phyloP scores from a whole-genome alignment of 2,797 vertebrate species.

The Chlorospingus flavigularis region DNA sequence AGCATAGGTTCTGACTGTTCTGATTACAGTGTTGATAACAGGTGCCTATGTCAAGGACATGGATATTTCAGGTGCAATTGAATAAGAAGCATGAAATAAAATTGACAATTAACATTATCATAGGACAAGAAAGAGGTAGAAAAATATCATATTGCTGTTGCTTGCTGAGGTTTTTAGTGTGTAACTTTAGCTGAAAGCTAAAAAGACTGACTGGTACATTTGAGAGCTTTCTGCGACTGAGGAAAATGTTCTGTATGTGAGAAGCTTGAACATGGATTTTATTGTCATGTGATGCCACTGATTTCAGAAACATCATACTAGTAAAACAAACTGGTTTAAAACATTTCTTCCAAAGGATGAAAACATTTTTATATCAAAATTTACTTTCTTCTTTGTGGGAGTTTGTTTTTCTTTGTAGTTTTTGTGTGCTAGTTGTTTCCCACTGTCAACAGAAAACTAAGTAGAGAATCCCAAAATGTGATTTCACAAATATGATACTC shows the following conservation, averaged over 20 bases:
- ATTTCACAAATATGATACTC: neutral
- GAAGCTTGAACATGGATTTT: neutral
- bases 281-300: neutral
- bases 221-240: neutral
- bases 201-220: neutral
- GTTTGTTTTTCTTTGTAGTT: neutral
- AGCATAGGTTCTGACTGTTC: neutral
- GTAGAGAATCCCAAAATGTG: neutral
- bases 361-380: neutral
- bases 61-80: neutral
- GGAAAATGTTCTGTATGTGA: neutral
- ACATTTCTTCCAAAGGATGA: neutral
- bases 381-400: neutral
- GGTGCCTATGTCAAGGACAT: neutral
- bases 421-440: neutral
- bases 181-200: neutral
- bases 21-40: neutral
- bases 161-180: neutral
- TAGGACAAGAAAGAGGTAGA: neutral
- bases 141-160: neutral
- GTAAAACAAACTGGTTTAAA: neutral
- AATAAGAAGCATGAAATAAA: neutral
- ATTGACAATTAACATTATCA: neutral
- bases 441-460: neutral
- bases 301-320: neutral